phyloP scores from a whole-genome alignment of 2,797 vertebrate genomes.

The Amblyraja radiata region DNA sequence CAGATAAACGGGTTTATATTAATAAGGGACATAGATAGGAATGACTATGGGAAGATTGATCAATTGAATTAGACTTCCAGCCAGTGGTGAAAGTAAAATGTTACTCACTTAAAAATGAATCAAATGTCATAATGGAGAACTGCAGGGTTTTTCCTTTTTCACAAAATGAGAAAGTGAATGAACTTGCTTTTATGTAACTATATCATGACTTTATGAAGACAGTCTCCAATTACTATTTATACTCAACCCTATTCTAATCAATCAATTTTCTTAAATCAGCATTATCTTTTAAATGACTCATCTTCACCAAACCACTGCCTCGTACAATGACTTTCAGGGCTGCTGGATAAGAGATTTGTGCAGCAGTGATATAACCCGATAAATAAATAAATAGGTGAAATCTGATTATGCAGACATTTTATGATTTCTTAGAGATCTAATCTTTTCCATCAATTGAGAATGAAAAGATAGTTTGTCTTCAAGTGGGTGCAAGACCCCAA shows the following conservation, averaged over 20 bases:
- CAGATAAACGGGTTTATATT: background rate
- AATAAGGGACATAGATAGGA: background rate
- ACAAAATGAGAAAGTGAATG: background rate
- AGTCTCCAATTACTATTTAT: background rate
- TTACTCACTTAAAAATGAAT: background rate
- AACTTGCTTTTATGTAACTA: background rate
- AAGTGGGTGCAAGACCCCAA: too few species aligned
- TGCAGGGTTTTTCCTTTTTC: background rate
- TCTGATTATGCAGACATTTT: background rate
- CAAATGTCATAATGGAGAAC: background rate
- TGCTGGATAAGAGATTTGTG: background rate
- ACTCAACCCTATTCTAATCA: background rate
- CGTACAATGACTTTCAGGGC: background rate
- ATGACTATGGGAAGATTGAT: background rate
- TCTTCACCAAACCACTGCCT: background rate
- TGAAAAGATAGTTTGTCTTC: background rate
- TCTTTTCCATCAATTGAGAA: background rate
- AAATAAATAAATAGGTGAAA: background rate
- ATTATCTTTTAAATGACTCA: background rate
- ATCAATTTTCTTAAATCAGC: background rate
- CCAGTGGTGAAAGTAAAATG: background rate
- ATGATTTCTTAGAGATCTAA: background rate
- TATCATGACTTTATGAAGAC: background rate
- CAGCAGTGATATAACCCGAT: background rate
- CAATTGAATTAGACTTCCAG: background rate